Percentiles rank a stretch among this genome's conserved stretches.
These are phyloP conservation scores for Channa striata DNA, from an alignment of 2,797 vertebrate species.

Conservation along the genomic window DNA sequence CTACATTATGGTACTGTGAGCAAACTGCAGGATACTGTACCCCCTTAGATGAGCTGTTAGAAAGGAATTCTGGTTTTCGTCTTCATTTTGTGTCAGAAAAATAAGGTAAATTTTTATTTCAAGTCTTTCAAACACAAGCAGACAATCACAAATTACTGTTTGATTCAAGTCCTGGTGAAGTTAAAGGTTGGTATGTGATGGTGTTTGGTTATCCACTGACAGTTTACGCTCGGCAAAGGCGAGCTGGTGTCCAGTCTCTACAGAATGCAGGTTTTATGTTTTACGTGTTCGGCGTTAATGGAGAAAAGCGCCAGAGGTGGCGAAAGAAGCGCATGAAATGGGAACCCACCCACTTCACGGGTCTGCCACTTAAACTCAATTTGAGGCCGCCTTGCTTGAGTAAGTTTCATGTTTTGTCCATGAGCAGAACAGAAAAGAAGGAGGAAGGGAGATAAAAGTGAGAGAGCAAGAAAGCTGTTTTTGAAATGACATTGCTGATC, in stretches of 20 bases:
- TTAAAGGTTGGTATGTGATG: background rate
- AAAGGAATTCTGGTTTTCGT: conserved; percentile 7
- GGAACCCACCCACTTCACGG: conserved; percentile 73
- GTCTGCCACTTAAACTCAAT: conserved; percentile 70
- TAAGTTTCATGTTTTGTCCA: conserved; percentile 62
- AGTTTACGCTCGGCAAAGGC: conserved; percentile 37
- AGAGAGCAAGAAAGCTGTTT: background rate
- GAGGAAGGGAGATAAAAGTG: background rate
- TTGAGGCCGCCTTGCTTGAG: conserved; percentile 73
- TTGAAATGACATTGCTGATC: conserved; percentile 40
- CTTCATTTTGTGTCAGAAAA: conserved; percentile 6
- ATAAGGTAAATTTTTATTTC: background rate
- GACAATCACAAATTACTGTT: conserved; percentile 1
- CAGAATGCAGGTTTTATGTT: conserved; percentile 66
- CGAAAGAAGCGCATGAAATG: conserved; percentile 56
- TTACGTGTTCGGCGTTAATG: conserved; percentile 36
- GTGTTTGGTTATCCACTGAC: background rate
- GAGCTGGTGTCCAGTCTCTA: conserved; percentile 66
- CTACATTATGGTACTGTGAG: conserved; percentile 4
- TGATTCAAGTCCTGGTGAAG: conserved; percentile 8
- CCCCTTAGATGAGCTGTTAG: background rate
- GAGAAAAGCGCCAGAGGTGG: conserved; percentile 44
- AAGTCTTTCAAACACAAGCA: background rate
- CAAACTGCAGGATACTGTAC: conserved; percentile 10
- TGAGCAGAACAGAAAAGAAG: conserved; percentile 31